Evolutionary conservation across 2,113 vertebrate species (phyloP), one percentile per base, ranked within the genome.

Genomic region (Zapornia atra): DNA sequence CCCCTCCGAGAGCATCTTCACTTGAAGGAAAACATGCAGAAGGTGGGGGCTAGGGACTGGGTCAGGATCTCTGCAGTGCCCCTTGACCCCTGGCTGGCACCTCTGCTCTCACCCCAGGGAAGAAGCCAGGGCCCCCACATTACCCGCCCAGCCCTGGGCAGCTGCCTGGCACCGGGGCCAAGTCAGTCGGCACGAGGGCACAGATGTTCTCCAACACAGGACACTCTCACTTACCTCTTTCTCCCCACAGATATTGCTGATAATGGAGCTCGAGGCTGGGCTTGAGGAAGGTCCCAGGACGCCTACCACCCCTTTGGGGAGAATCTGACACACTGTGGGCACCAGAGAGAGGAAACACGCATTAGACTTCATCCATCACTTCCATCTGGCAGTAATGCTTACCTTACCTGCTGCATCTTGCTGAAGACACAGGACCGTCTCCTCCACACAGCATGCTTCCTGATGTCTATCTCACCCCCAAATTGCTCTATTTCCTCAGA

Each of bases 161-260:
- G 36, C 46, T 2, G 1, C 46, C 3, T 3, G 42, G 21, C 5
- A 1, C 1, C 0, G 63, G n/a, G 53, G 59, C 25, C 78, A 57
- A 42, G n/a, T 5, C n/a, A 44, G 12, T 16, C 3, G 1, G 36
- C 2, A 0, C 6, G 4, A 65, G 6, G 38, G 18, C 75, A 50
- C 0, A 36, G 18, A 28, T 8, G 50, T 28, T 54, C 12, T 36
- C 79, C 60, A 60, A 7, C 3, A 6, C 0, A 0, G 44, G 8
- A 31, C 1, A 1, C 28, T 21, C 16, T 12, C 77, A 98, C 99
- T 99, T 92, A 99, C 99, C 99, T 99, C 99, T 68, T 99, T 99
- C 97, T 99, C 99, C 82, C 99, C 99, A 40, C 99, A 99, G 98
- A 99, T 99, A 98, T 99, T 99, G 98, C 99, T 99, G 98, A 99